Base-by-base conservation (phyloP, 2,113 vertebrate species). In the Fulmarus glacialis region DNA sequence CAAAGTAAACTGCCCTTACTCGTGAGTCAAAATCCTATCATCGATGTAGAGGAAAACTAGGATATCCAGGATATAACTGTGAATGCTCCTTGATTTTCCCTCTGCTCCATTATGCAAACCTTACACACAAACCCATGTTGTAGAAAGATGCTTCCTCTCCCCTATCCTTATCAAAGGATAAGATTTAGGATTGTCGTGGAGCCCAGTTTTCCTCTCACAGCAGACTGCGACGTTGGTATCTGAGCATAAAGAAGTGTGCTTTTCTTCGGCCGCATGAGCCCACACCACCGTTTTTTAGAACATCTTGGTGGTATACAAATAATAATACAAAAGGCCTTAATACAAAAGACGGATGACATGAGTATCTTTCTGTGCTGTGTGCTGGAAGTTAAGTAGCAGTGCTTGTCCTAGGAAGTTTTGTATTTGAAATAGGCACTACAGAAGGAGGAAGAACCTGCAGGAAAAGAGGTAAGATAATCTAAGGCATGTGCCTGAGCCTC, bases 271-370 rank as follows among this genome's bases (percentile, higher is more conserved):
- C 14, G 6, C 7, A 0, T 47, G 15, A 82, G 21, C 60, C 78
- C 62, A 60, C 43, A 27, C 21, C 72, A 32, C n/a, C 20, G 0
- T 24, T 56, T 34, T 70, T 87, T 48, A 71, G 42, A 78, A 27
- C 34, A 9, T 47, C 36, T 83, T 58, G 52, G 29, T 40, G 19
- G 26, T 43, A 38, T 18, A 34, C 20, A 63, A 72, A 15, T 63
- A 70, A 22, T 23, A 59, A 29, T 52, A 17, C 38, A 38, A 36
- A 47, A n/a, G 23, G 52, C 23, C 8, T 67, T 78, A 29, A 14
- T 42, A 47, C 24, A 64, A 38, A n/a, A n/a, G 8, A 27, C 8
- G 3, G n/a, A 4, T 75, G 17, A 34, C 2, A 0, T 15, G 16
- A 8, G 16, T 56, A 12, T 56, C 36, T 82, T 56, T n/a, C 40